Evolutionary conservation across 2,888 invertebrate species (phyloP), one percentile per base, ranked within the genome.

Genomic region (Athrips mouffetella): DNA sequence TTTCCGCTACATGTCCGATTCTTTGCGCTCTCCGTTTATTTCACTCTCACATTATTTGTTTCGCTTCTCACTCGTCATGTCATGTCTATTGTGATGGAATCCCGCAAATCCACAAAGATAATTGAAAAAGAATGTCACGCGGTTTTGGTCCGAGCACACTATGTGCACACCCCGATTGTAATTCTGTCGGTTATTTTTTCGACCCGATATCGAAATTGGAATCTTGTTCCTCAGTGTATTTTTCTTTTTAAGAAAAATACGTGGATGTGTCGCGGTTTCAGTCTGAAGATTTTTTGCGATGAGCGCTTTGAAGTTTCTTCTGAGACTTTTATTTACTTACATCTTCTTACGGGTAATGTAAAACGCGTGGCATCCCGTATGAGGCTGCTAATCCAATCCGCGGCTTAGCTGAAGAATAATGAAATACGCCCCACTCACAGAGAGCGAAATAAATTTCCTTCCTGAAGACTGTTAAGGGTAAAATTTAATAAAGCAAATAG

Each of bases 401-500:
- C 53, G 70, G 70, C 67, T 75, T 70, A 66, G 67, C 62, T 58
- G 59, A 65, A 70, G 68, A 73, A 72, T 74, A 77, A 76, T 73
- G 69, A 74, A 74, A 67, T 67, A 62, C 59, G 30, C 30, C 18
- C 18, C 65, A 71, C 62, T 73, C 67, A 63, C 70, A 74, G 74
- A 75, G 75, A 75, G 67, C 58, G 62, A 74, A 78, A 78, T 78
- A 80, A 78, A 80, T 79, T 76, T 71, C 56, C 57, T 64, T 65
- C 68, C 60, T 72, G 68, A 73, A 73, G 69, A 72, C 70, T 73
- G 73, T 71, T 66, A 66, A 59, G 70, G 63, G 70, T 72, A 65
- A 80, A 80, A 80, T 81, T 80, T 77, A 80, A 80, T 80, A 80
- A 80, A 78, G 78, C 76, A 79, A 81, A 79, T 76, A 78, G 65